Base-by-base conservation (phyloP, 1,140 invertebrate genomes). In the Lepidurus packardi region DNA sequence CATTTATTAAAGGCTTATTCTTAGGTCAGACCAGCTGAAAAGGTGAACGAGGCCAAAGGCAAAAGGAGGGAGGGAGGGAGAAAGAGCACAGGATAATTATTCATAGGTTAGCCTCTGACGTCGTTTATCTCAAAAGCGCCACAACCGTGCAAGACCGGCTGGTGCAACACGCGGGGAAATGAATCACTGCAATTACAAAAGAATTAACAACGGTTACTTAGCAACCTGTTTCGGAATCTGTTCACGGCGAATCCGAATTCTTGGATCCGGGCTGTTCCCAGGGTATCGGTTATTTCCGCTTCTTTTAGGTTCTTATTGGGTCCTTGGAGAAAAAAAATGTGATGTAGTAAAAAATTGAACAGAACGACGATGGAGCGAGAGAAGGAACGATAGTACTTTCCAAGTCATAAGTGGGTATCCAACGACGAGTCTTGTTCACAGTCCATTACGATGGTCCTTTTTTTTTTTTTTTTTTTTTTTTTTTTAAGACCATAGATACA, bases 1-100 rank as follows among this genome's bases (percentile, higher is more conserved):
- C 53, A 65, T 65, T 65, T 65, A 65, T 65, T 65, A 65, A 65
- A 65, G 53, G 53, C 53, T 65, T 65, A 65, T 65, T 65, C 53
- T 65, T 65, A 65, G 53, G 53, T 65, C 53, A 65, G 53, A 13
- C 53, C 53, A 65, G 53, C 53, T 65, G 53, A 65, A 65, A 65
- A 65, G 53, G 53, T 65, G 53, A 65, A 65, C 53, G 21, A 65
- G 53, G 21, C 16, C n/a, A 7, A 65, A 21, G 53, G 16, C 21
- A 65, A 65, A 21, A 65, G 53, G 21, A 1, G 25, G 25, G 0
- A n/a, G 13, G 47, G 47, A 65, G 21, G 0, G 53, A 4, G 53
- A 65, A n/a, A 21, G 21, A 21, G 53, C 6, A 65, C 9, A n/a
- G 53, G 53, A 65, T 65, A 65, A 65, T 65, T 65, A 65, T 65